These are phyloP conservation scores for Uropetala carovei DNA, from an alignment of 2,888 invertebrate species.

Conservation along the genomic window DNA sequence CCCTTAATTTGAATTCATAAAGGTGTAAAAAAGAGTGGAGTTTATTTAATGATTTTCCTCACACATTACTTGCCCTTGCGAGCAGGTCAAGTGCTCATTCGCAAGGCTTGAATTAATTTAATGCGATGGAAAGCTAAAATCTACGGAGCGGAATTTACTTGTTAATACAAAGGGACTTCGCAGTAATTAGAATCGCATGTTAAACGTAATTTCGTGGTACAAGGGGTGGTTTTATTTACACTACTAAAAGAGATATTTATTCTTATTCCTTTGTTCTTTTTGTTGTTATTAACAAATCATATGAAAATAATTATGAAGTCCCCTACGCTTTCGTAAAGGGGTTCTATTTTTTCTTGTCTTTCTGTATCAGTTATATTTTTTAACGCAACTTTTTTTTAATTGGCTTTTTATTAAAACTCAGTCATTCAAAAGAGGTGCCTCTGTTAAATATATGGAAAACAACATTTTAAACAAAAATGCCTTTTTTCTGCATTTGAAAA, in stretches of 20 bases:
- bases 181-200: conserved; percentile 57
- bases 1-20: conserved; percentile 63
- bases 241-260: not conserved
- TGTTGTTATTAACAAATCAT: not conserved
- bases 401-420: too few species aligned
- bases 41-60: conserved; percentile 64
- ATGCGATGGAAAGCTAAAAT: conserved; percentile 60
- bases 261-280: not conserved
- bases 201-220: conserved; percentile 35
- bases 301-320: not conserved
- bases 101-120: conserved; percentile 51
- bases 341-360: not conserved
- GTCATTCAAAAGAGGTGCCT: too few species aligned
- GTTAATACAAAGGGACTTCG: conserved; percentile 61
- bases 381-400: too few species aligned
- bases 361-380: not conserved
- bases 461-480: too few species aligned
- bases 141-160: conserved; percentile 63
- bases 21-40: conserved; percentile 56
- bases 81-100: conserved; percentile 58
- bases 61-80: conserved; percentile 51
- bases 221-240: conserved; percentile 33
- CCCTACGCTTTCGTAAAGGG: not conserved
- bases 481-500: too few species aligned
- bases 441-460: too few species aligned